Evolutionary conservation across 2,888 invertebrate genomes (phyloP).

Genomic region (Argynnis bischoffii): DNA sequence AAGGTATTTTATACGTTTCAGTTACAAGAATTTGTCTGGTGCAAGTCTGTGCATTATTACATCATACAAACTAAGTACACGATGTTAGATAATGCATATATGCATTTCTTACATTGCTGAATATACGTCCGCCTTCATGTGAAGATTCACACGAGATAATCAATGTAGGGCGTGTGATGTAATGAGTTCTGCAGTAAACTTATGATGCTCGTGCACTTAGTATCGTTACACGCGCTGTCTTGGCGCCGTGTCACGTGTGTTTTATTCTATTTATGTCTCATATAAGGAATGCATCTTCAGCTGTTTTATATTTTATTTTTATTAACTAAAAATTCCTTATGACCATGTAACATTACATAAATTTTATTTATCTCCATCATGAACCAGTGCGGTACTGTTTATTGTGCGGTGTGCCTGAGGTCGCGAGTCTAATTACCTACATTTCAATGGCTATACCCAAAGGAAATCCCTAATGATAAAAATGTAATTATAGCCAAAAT

Average conservation of each 20-base stretch:
- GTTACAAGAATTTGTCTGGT: constrained; percentile 60
- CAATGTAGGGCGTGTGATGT: constrained; percentile 57
- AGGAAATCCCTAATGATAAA: too few relatives aligned
- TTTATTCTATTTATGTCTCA: constrained; percentile 48
- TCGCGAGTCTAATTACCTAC: too few relatives aligned
- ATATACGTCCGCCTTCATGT: constrained; percentile 41
- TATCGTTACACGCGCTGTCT: constrained; percentile 45
- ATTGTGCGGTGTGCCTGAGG: too few relatives aligned
- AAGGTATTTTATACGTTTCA: constrained; percentile 30
- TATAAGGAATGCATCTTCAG: constrained; percentile 57
- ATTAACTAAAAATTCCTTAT: neutral
- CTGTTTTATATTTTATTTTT: constrained; percentile 17
- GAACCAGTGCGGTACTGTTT: too few relatives aligned
- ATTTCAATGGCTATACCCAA: too few relatives aligned
- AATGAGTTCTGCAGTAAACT: constrained; percentile 8
- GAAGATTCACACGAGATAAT: constrained; percentile 45
- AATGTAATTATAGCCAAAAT: too few relatives aligned
- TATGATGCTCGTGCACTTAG: too few relatives aligned
- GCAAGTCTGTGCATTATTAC: constrained; percentile 69
- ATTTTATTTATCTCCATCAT: neutral
- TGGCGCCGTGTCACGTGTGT: constrained; percentile 52
- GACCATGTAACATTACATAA: neutral
- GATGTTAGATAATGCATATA: constrained; percentile 38
- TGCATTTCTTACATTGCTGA: constrained; percentile 56
- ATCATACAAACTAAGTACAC: constrained; percentile 58